Base-by-base conservation (phyloP, 2,113 vertebrate genomes). In the Saccopteryx bilineata region DNA sequence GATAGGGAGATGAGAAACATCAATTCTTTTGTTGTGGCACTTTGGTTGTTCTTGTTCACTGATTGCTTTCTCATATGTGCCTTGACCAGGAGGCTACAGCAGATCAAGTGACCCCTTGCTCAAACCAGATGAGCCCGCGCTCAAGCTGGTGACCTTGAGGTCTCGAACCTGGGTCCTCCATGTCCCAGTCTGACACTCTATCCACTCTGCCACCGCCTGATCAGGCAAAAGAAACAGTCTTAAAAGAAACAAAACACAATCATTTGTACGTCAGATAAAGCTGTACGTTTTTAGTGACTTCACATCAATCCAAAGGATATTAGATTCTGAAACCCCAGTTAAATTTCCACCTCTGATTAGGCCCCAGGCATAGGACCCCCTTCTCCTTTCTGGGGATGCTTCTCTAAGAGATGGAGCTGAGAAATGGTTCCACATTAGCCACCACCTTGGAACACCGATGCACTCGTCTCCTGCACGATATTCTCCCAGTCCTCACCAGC, bases 401-500 rank as follows among this genome's bases (percentile, higher is more conserved):
- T 4, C 46, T 80, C 60, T 50, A n/a, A 60, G 12, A 87, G 65
- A 1, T 0, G 0, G 13, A 13, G 28, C 33, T 14, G 88, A 54
- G 24, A 46, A 48, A n/a, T 4, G 71, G 71, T 46, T 26, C 8
- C 6, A 2, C 24, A 3, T 11, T 2, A 24, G 5, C 54, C n/a
- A 68, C 17, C 28, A 39, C 9, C 46, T 68, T 56, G 12, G 21
- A 61, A 19, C 48, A 10, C 5, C 0, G 31, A 7, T 15, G 24
- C 19, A 18, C 31, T 31, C 71, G 2, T 50, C 46, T 71, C 18
- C 13, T 9, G 10, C 5, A 0, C 15, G 28, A 10, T 0, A 11
- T 83, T 39, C 5, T 24, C 9, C 18, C 9, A 1, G 14, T 7
- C 31, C 21, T 76, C 4, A 0, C 5, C 2, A 1, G 8, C 9